Percentiles rank a stretch among this genome's conserved stretches.
These are phyloP conservation scores for Prochilodus magdalenae DNA, from an alignment of 2,113 vertebrate species.

Conservation along the genomic window DNA sequence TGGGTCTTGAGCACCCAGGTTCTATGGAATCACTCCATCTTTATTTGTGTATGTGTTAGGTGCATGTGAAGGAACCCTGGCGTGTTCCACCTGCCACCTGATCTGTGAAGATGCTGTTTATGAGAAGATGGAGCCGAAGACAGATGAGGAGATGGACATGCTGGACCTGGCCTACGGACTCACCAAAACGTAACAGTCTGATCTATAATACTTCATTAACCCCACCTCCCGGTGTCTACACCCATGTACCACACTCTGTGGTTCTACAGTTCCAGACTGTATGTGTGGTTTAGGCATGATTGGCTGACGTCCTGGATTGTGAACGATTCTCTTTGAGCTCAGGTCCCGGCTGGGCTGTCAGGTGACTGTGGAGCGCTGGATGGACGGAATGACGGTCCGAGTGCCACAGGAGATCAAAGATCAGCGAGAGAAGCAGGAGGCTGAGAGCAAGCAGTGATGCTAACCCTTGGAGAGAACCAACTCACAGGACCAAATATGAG, in stretches of 20 bases:
- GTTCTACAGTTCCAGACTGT: no score
- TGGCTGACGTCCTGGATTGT: not conserved
- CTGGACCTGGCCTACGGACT: constrained; percentile 80
- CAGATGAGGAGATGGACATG: constrained; percentile 82
- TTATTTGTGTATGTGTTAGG: constrained; percentile 61
- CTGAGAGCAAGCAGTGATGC: constrained; percentile 57
- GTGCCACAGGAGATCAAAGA: constrained; percentile 72
- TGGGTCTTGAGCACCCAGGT: no score
- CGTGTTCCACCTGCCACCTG: constrained; percentile 83
- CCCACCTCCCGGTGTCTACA: no score
- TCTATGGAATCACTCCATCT: no score
- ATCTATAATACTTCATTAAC: no score
- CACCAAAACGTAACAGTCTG: constrained; percentile 73
- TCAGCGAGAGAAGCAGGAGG: constrained; percentile 63
- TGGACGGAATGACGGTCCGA: constrained; percentile 74
- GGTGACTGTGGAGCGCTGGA: constrained; percentile 72
- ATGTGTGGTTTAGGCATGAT: no score
- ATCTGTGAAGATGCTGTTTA: constrained; percentile 76
- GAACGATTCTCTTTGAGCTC: constrained; percentile 44
- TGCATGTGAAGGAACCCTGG: constrained; percentile 78
- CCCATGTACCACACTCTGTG: no score
- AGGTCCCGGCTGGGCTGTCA: constrained; percentile 82
- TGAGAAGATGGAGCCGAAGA: constrained; percentile 67
- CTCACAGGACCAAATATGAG: no score
- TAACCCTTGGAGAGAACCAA: not conserved